Percentiles rank a stretch among this genome's conserved stretches.
These are phyloP conservation scores for Elanus axillaris DNA, from an alignment of 2,113 vertebrate species.

Conservation along the genomic window DNA sequence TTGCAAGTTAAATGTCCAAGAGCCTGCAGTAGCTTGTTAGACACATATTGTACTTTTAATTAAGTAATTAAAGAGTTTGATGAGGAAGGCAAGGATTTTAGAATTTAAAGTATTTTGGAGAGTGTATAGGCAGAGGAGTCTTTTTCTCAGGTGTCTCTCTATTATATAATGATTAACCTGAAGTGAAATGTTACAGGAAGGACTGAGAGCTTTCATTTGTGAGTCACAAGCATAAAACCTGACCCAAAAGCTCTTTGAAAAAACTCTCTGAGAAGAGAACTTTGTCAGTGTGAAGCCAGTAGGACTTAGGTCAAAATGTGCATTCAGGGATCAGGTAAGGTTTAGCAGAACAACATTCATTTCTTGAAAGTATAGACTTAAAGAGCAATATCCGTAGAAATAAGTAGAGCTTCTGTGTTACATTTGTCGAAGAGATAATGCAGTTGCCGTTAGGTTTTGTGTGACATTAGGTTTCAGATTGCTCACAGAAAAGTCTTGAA, in stretches of 20 bases:
- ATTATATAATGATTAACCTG: slow-evolving; percentile 15
- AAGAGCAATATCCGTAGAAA: background rate
- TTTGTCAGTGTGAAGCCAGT: background rate
- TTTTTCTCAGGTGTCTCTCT: background rate
- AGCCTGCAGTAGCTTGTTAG: background rate
- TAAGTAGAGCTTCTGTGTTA: background rate
- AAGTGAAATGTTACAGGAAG: background rate
- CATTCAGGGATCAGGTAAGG: background rate
- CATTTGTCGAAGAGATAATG: background rate
- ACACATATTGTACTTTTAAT: background rate
- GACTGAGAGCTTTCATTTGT: background rate
- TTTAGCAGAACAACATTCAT: background rate
- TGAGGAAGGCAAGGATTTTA: slow-evolving; percentile 7
- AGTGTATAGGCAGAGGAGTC: background rate
- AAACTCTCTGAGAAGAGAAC: background rate
- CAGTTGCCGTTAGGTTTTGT: background rate
- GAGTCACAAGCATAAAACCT: background rate
- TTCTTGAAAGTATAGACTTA: background rate
- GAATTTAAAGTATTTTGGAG: background rate
- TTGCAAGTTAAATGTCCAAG: background rate
- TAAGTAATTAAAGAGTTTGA: slow-evolving; percentile 29
- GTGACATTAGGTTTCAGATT: background rate
- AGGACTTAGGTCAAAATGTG: background rate
- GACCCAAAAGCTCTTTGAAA: background rate
- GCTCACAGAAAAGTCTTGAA: background rate